These are phyloP conservation scores for Macaca nemestrina DNA, from an alignment of 2,113 vertebrate genomes.

Conservation along the genomic window DNA sequence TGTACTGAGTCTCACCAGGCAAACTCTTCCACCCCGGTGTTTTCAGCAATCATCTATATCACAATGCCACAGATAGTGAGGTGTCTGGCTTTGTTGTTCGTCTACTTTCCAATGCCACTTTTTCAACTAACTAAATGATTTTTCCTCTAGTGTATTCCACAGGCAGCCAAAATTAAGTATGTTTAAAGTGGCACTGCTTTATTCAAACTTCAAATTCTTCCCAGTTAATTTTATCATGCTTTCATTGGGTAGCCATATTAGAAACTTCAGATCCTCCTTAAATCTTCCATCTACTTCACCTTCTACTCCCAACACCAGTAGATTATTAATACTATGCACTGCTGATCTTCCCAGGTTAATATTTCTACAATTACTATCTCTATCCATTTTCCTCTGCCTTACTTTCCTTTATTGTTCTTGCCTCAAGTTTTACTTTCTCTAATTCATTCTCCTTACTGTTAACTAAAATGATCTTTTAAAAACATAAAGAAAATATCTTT, in stretches of 20 bases:
- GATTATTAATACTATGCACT: not conserved
- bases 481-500: not conserved
- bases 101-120: not conserved
- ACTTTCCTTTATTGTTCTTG: not conserved
- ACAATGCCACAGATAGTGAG: not conserved
- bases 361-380: not conserved
- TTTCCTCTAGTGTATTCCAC: not conserved
- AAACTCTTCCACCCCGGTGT: fast-evolving
- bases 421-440: not conserved
- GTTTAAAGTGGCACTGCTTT: not conserved
- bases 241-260: not conserved
- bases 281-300: not conserved
- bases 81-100: not conserved
- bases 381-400: not conserved
- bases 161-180: not conserved
- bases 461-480: not conserved
- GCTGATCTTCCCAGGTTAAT: not conserved
- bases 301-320: not conserved
- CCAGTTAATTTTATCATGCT: not conserved
- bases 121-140: not conserved
- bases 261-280: not conserved
- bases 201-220: not conserved
- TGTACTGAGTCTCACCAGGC: not conserved
- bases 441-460: not conserved
- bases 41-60: not conserved